Percentiles rank a stretch among this genome's conserved stretches.
These are phyloP conservation scores for Mixornis gularis DNA, from an alignment of 2,113 vertebrate genomes.

Conservation along the genomic window DNA sequence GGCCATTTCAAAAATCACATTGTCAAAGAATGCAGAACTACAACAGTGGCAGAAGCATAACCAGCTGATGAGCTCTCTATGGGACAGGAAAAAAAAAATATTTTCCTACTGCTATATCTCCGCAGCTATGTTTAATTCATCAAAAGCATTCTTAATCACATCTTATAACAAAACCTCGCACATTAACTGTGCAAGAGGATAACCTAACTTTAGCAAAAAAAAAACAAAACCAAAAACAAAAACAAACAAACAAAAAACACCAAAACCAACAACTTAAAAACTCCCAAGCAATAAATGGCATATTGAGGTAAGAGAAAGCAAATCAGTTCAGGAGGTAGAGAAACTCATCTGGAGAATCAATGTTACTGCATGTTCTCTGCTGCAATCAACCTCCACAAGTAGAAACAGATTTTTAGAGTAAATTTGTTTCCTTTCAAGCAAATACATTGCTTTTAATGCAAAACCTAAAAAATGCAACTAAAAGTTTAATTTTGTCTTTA, in stretches of 20 bases:
- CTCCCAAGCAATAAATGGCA: not conserved
- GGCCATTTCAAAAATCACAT: not conserved
- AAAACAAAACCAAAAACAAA: no score
- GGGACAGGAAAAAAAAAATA: not conserved
- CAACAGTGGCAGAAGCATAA: not conserved
- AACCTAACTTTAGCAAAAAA: not conserved
- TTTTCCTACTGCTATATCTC: not conserved
- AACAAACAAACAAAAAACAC: no score
- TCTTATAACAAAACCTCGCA: not conserved
- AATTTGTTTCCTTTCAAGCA: not conserved
- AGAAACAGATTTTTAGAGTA: not conserved
- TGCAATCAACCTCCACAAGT: not conserved
- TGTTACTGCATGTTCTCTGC: not conserved
- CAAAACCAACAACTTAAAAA: no score
- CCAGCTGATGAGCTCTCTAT: not conserved
- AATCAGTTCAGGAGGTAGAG: not conserved
- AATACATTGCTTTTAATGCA: not conserved
- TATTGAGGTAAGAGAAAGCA: not conserved
- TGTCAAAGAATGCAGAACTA: not conserved
- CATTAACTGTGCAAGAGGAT: rapidly evolving
- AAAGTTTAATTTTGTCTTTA: not conserved
- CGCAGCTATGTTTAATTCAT: not conserved
- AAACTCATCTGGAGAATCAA: not conserved
- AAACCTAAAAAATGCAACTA: not conserved
- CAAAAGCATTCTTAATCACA: not conserved